Evolutionary conservation across 2,888 invertebrate species (phyloP), one percentile per base, ranked within the genome.

Genomic region (Catocala sponsa): DNA sequence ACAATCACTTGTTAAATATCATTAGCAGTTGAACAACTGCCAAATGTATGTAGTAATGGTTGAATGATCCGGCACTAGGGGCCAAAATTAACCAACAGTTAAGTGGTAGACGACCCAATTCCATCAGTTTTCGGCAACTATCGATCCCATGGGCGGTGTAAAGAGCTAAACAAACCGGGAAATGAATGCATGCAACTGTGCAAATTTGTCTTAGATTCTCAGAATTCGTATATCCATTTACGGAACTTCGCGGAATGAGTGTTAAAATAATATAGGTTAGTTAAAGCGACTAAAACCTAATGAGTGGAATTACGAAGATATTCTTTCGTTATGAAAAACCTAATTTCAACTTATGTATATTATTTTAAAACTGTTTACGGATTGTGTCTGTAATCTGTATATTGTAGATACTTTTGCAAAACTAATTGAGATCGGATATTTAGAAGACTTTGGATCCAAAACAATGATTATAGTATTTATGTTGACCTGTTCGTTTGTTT

Each of bases 21-120:
- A 33, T 53, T 72, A 46, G 60, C 48, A 66, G 56, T 74, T 74
- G 69, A 72, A 54, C 63, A 57, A 68, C 63, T 67, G 68, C 66
- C 70, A 75, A 70, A 70, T 62, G 55, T 58, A 70, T 62, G 55
- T 58, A 55, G 76, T 66, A 72, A 68, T 61, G 51, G 50, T 15
- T 49, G 74, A 55, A 53, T 62, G 65, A 54, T 65, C 25, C n/a
- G 25, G 49, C 52, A 56, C 63, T 57, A 11, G 15, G 48, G 61
- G 47, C 61, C 64, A 65, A 66, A 68, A 75, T 68, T 68, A 68
- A 63, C 58, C 53, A 71, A 59, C 61, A 59, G 56, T 53, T 76
- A 68, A 73, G 59, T 73, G 66, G 41, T 33, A 0, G 25, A 63
- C 55, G 56, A 60, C 71, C 70, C 59, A 72, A 32, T 72, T 64